A percentile compares a stretch with the other conserved stretches of the same genome.
These are phyloP conservation scores for Gymnoscelis rufifasciata DNA, from an alignment of 2,888 invertebrate species.

Conservation along the genomic window DNA sequence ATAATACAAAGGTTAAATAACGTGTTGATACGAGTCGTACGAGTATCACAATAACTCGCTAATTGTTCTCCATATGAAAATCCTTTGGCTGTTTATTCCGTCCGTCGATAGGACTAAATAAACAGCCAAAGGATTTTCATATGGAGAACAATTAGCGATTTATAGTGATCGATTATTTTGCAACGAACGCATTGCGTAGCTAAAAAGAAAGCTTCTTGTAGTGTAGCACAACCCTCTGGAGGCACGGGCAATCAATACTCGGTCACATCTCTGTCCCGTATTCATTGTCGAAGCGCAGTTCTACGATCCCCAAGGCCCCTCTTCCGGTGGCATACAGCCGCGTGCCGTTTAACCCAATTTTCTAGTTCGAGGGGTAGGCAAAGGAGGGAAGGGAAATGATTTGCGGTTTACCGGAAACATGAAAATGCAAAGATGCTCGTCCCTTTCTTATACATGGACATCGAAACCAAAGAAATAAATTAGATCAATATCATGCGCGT, in stretches of 20 bases:
- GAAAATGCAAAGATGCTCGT: background rate
- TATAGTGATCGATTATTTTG: too few relatives aligned
- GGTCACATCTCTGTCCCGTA: conserved; percentile 73
- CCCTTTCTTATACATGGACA: background rate
- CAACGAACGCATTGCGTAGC: conserved; percentile 5
- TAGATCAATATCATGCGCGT: too few relatives aligned
- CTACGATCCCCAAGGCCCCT: conserved; percentile 69
- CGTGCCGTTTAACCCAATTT: conserved; percentile 78
- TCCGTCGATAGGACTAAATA: background rate
- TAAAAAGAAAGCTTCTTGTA: conserved; percentile 25
- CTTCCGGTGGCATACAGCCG: conserved; percentile 65
- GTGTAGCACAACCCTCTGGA: conserved; percentile 24
- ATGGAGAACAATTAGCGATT: background rate
- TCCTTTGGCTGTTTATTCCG: too few relatives aligned
- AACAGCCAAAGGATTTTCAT: background rate
- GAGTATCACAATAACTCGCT: too few relatives aligned
- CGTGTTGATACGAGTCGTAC: background rate
- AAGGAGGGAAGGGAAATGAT: conserved; percentile 34
- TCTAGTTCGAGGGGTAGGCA: conserved; percentile 66
- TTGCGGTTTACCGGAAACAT: conserved; percentile 34
- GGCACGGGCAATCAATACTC: conserved; percentile 74
- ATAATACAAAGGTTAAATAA: background rate
- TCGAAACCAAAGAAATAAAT: too few relatives aligned
- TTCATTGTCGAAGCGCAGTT: conserved; percentile 71
- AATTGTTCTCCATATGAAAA: too few relatives aligned